Percentiles rank a stretch among this genome's conserved stretches.
Evolutionary conservation across 2,888 invertebrate genomes (phyloP).

Genomic region (Caenorhabditis uteleia): DNA sequence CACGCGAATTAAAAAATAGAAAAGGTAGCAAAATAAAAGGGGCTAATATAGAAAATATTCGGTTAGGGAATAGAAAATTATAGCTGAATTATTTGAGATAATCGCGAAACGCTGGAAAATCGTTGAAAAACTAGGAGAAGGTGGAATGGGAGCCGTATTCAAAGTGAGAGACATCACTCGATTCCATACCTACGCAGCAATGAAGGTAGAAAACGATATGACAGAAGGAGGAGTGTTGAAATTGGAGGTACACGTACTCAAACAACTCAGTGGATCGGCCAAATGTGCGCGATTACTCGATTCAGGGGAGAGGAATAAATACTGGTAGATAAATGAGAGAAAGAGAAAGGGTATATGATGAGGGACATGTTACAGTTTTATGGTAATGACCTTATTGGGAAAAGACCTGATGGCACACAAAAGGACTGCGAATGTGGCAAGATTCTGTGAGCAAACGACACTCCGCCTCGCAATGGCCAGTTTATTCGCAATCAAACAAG

Average conservation of each 20-base stretch:
- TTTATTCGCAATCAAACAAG: slow-evolving; percentile 50
- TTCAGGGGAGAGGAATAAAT: slow-evolving; percentile 39
- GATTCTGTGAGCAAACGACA: slow-evolving; percentile 41
- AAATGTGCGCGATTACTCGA: slow-evolving; percentile 36
- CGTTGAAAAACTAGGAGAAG: slow-evolving; percentile 96
- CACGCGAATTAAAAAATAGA: background rate
- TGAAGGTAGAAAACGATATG: slow-evolving; percentile 47
- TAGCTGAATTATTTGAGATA: slow-evolving; percentile 12
- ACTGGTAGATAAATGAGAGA: slow-evolving; percentile 26
- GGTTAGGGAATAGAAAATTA: background rate
- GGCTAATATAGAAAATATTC: background rate
- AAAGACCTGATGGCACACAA: slow-evolving; percentile 49
- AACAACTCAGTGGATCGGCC: slow-evolving; percentile 16
- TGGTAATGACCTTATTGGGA: slow-evolving; percentile 52
- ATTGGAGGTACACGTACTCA: slow-evolving; percentile 43
- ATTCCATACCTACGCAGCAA: slow-evolving; percentile 36
- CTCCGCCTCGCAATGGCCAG: slow-evolving; percentile 49
- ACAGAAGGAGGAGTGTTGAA: slow-evolving; percentile 50
- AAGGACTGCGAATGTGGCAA: slow-evolving; percentile 22
- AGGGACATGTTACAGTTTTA: slow-evolving; percentile 40
- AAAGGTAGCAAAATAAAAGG: no score
- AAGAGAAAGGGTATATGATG: background rate
- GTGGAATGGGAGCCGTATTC: slow-evolving; percentile 95
- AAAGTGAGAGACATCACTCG: slow-evolving; percentile 81
- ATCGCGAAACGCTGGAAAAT: slow-evolving; percentile 46